A percentile compares a stretch with the other conserved stretches of the same genome.
phyloP scores from a whole-genome alignment of 2,113 vertebrate genomes.

The Lucifuga dentata region DNA sequence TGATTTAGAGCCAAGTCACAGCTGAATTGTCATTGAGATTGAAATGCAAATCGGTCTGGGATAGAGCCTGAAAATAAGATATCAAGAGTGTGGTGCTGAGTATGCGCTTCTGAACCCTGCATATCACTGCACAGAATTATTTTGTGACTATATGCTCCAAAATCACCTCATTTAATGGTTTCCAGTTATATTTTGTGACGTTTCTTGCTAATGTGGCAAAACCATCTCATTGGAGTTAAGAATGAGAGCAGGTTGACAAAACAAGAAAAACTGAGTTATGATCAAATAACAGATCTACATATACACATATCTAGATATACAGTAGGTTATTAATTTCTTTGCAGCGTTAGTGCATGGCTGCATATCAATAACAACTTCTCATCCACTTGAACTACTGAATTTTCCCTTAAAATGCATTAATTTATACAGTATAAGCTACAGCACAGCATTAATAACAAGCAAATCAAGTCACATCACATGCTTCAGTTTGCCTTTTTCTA shows the following conservation, averaged over 20 bases:
- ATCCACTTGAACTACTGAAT: no score
- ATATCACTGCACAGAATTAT: background rate
- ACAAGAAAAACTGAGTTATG: no score
- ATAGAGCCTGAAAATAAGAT: constrained; percentile 17
- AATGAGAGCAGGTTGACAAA: no score
- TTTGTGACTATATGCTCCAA: no score
- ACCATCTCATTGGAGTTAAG: no score
- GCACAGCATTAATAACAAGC: background rate
- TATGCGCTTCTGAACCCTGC: background rate
- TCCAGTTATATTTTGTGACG: no score
- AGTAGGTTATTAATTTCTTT: no score
- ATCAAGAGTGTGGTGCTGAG: constrained; percentile 12
- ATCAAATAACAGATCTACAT: no score
- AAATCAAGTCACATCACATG: background rate
- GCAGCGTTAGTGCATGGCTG: no score
- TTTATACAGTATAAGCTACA: background rate
- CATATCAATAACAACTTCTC: background rate
- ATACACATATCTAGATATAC: no score
- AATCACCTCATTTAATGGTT: no score
- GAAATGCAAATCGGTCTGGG: constrained; percentile 33
- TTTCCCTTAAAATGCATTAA: background rate
- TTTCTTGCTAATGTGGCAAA: no score
- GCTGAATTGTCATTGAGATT: constrained; percentile 43
- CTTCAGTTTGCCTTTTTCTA: background rate
- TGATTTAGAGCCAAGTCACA: constrained; percentile 48